Evolutionary conservation across 1,140 invertebrate genomes (phyloP), one percentile per base, ranked within the genome.

Genomic region (Chironomus tepperi): DNA sequence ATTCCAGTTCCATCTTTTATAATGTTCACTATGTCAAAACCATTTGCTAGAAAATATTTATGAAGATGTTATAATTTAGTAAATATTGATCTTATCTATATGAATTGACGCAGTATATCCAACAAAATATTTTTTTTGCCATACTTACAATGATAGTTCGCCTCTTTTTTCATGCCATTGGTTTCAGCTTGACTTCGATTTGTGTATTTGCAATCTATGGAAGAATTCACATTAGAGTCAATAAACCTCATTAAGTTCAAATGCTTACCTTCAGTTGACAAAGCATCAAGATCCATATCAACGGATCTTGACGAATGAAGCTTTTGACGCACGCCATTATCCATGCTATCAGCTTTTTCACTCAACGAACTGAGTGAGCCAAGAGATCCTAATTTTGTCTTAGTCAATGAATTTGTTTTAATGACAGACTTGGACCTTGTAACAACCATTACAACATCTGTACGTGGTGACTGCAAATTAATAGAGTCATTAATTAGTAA

Each of bases 1-100:
- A 97, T 85, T 9, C 95, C 94, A 76, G 93, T 91, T 75, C 91
- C 92, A 78, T 95, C 94, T 80, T 97, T 97, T 16, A 88, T 85
- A 77, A 96, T 87, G 74, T 87, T 87, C 57, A 95, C 86, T 67
- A 78, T 72, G 86, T 83, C 73, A 83, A 82, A 43, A 84, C 82
- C 74, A 82, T 76, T n/a, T 78, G 75, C 73, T 77, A 76, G n/a
- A 75, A 65, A 73, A 74, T 65, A 77, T 57, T 73, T 77, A 42
- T 2, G 21, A 75, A 67, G 1, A 18, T 57, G n/a, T 12, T 7
- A 57, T 12, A 57, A 57, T 12, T 12, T n/a, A 3, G 47, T n/a
- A n/a, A n/a, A n/a, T n/a, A n/a, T n/a, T n/a, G n/a, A n/a, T n/a
- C n/a, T n/a, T n/a, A n/a, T n/a, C n/a, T n/a, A 10, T 12, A 57